Percentiles rank a stretch among this genome's conserved stretches.
These are phyloP conservation scores for Drosophila sulfurigaster DNA, from an alignment of 1,140 invertebrate genomes.

Conservation along the genomic window DNA sequence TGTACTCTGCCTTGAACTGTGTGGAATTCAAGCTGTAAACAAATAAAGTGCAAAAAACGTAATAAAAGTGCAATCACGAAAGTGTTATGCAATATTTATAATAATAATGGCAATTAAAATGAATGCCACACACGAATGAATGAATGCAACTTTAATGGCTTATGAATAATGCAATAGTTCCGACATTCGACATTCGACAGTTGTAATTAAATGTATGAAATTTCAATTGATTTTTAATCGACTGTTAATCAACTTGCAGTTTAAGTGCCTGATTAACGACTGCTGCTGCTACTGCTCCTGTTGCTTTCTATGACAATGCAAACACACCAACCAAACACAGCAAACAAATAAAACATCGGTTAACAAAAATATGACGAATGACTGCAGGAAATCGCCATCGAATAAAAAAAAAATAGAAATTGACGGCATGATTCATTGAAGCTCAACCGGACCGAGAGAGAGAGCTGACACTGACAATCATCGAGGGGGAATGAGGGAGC, in stretches of 20 bases:
- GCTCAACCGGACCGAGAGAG: neutral
- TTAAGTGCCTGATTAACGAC: constrained; percentile 44
- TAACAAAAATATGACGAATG: constrained; percentile 66
- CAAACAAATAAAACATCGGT: constrained; percentile 2
- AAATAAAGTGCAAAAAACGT: constrained; percentile 6
- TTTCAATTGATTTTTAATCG: constrained; percentile 77
- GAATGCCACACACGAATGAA: constrained; percentile 20
- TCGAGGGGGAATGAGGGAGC: constrained; percentile 7
- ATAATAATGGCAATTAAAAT: constrained; percentile 60
- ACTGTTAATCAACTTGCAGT: constrained; percentile 45
- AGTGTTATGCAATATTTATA: constrained; percentile 55
- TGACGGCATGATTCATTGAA: constrained; percentile 74
- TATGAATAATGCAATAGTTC: constrained; percentile 52
- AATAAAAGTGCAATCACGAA: constrained; percentile 27
- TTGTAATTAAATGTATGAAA: constrained; percentile 68
- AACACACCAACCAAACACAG: neutral
- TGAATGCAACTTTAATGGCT: constrained; percentile 32
- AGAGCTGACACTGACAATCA: constrained; percentile 61
- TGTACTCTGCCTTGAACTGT: constrained; percentile 4
- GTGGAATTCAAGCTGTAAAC: neutral
- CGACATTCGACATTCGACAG: neutral
- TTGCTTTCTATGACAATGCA: constrained; percentile 6
- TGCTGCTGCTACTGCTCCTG: constrained; percentile 9
- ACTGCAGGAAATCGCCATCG: constrained; percentile 42
- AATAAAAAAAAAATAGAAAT: constrained; percentile 34